These are phyloP conservation scores for Datnioides undecimradiatus DNA, from an alignment of 2,113 vertebrate species.

Conservation along the genomic window DNA sequence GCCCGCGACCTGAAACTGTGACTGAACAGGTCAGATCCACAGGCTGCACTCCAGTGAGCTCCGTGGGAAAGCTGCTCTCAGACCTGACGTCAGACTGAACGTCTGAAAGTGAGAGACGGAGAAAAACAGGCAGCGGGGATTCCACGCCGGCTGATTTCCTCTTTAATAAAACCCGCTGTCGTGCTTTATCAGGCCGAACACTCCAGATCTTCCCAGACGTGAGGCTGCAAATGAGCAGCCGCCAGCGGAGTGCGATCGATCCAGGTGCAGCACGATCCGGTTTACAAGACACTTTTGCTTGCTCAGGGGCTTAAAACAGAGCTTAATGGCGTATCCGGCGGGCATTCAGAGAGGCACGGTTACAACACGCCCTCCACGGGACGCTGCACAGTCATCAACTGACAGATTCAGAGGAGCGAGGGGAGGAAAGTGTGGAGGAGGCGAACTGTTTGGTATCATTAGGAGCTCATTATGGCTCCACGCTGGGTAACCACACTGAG, in stretches of 20 bases:
- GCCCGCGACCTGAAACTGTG: background rate
- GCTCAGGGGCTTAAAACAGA: background rate
- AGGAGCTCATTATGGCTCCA: constrained; percentile 64
- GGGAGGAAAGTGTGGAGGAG: constrained; percentile 30
- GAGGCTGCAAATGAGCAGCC: constrained; percentile 25
- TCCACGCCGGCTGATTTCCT: constrained; percentile 37
- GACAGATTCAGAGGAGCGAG: background rate
- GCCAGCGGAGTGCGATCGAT: constrained; percentile 12
- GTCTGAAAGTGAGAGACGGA: too few relatives aligned
- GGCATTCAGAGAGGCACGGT: background rate
- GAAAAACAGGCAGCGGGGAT: background rate
- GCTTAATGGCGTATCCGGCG: constrained; percentile 23
- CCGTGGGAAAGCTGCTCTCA: background rate
- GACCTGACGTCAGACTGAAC: too few relatives aligned
- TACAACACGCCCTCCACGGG: constrained; percentile 35
- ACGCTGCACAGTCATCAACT: constrained; percentile 45
- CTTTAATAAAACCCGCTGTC: constrained; percentile 24
- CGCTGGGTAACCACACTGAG: background rate
- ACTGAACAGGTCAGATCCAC: background rate
- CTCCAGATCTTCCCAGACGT: constrained; percentile 17
- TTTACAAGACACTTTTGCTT: constrained; percentile 43
- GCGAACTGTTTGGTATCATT: constrained; percentile 55
- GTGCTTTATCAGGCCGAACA: constrained; percentile 19
- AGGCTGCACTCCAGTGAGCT: background rate
- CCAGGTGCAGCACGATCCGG: constrained; percentile 16